Evolutionary conservation across 2,888 invertebrate species (phyloP).

Genomic region (Pristionchus exspectatus): DNA sequence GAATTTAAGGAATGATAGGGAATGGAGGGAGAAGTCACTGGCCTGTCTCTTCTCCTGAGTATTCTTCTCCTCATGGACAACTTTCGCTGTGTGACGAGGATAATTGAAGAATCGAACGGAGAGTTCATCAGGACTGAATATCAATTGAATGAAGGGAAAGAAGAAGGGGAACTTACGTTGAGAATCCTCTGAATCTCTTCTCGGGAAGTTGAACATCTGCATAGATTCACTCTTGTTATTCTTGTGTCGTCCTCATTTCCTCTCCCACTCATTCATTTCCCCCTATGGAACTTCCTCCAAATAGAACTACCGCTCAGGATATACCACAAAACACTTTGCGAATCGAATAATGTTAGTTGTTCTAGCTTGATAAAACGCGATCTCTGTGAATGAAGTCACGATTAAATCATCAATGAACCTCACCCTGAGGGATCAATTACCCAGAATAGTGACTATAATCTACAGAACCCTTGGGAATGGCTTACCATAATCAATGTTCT

Average conservation of each 20-base stretch:
- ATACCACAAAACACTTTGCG: neutral
- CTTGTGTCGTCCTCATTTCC: neutral
- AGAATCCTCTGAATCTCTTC: conserved; percentile 42
- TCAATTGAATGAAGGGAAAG: neutral
- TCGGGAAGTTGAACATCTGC: conserved; percentile 38
- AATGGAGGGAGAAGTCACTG: neutral
- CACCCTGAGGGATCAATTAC: neutral
- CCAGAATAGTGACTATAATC: neutral
- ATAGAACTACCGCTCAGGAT: neutral
- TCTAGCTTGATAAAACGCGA: neutral
- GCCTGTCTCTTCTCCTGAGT: conserved; percentile 46
- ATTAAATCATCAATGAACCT: neutral
- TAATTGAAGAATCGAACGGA: conserved; percentile 40
- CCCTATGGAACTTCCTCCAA: neutral
- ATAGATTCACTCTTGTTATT: neutral
- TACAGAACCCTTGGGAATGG: neutral
- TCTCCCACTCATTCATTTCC: conserved; percentile 23
- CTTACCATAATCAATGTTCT: conserved; percentile 5
- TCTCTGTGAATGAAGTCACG: neutral
- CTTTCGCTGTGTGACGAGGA: neutral
- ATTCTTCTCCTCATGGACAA: conserved; percentile 17
- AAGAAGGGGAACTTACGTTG: neutral
- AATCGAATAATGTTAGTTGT: neutral
- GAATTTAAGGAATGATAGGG: neutral
- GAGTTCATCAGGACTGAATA: conserved; percentile 17